Evolutionary conservation across 2,888 invertebrate genomes (phyloP).

Genomic region (Pinctada fucata): DNA sequence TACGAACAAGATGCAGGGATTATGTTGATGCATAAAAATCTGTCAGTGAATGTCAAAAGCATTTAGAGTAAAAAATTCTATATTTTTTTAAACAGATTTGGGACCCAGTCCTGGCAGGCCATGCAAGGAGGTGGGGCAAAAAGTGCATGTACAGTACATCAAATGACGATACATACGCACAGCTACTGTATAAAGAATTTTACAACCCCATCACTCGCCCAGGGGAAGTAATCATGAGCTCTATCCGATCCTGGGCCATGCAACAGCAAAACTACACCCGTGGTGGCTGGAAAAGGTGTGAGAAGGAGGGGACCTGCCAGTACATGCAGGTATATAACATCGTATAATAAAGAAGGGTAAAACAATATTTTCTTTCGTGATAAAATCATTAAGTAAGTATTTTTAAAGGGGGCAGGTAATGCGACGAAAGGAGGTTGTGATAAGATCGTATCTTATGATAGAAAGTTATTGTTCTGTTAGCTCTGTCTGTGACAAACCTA

Average conservation of each 20-base stretch:
- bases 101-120: constrained; percentile 49
- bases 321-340: constrained; percentile 23
- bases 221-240: constrained; percentile 39
- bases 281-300: constrained; percentile 18
- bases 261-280: constrained; percentile 11
- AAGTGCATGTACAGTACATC: constrained; percentile 50
- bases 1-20: too few relatives aligned
- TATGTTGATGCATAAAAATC: too few relatives aligned
- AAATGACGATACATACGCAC: constrained; percentile 51
- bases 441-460: too few relatives aligned
- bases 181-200: constrained; percentile 48
- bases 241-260: constrained; percentile 30
- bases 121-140: constrained; percentile 49
- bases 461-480: too few relatives aligned
- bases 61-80: neutral
- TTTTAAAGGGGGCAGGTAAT: too few relatives aligned
- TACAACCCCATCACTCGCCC: constrained; percentile 23
- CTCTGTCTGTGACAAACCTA: too few relatives aligned
- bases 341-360: neutral
- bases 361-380: too few relatives aligned
- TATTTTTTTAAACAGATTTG: constrained; percentile 47
- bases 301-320: constrained; percentile 14
- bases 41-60: too few relatives aligned
- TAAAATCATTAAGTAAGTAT: too few relatives aligned
- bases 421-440: too few relatives aligned